A percentile compares a stretch with the other conserved stretches of the same genome.
These are phyloP conservation scores for Sisyra nigra DNA, from an alignment of 2,888 invertebrate genomes.

Conservation along the genomic window DNA sequence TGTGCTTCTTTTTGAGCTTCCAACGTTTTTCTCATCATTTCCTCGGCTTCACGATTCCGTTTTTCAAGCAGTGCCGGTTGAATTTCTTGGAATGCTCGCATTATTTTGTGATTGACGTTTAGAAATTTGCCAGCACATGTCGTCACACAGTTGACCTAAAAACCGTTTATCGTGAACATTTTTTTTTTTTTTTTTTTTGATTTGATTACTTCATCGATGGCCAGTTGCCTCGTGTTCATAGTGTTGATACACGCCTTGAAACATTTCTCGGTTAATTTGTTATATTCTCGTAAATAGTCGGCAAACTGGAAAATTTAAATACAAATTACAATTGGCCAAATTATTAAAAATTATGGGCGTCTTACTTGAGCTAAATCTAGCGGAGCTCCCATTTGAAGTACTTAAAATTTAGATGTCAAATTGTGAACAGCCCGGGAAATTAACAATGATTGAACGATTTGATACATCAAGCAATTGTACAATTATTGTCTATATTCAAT, in stretches of 20 bases:
- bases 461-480: too few relatives aligned
- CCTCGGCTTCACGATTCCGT: constrained; percentile 4
- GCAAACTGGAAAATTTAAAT: constrained; percentile 4
- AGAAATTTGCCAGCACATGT: constrained; percentile 5
- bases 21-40: constrained; percentile 1
- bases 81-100: constrained; percentile 7
- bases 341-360: too few relatives aligned
- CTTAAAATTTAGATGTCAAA: too few relatives aligned
- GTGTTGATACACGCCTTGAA: constrained; percentile 5
- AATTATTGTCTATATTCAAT: too few relatives aligned
- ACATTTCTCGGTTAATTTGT: constrained; percentile 8
- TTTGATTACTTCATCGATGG: constrained; percentile 4
- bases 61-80: constrained; percentile 4
- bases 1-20: constrained; percentile 1
- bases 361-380: too few relatives aligned
- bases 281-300: constrained; percentile 8
- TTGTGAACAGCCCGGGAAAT: too few relatives aligned
- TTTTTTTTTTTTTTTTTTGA: background rate
- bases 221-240: constrained; percentile 1
- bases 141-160: background rate
- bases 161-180: too few relatives aligned
- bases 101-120: constrained; percentile 4
- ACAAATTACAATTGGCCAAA: too few relatives aligned
- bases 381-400: too few relatives aligned
- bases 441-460: too few relatives aligned